These are phyloP conservation scores for Chitala chitala DNA, from an alignment of 2,113 vertebrate species.

Conservation along the genomic window DNA sequence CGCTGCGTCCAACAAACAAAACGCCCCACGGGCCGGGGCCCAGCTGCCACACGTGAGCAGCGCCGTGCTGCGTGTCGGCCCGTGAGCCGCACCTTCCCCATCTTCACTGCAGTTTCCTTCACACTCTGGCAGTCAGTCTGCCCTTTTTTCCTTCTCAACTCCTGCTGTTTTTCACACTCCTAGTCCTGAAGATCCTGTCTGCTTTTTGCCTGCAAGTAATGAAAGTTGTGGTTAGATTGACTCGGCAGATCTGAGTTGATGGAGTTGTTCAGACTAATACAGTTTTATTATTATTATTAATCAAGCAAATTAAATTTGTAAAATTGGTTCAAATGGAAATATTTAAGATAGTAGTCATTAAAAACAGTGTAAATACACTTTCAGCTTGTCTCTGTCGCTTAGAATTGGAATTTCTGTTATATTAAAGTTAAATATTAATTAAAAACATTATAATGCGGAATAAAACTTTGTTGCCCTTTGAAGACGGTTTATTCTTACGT, in stretches of 20 bases:
- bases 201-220: neutral
- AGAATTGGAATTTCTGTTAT: too few species aligned
- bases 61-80: neutral
- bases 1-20: neutral
- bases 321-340: too few species aligned
- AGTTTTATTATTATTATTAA: too few species aligned
- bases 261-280: too few species aligned
- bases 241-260: neutral
- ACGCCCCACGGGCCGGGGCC: constrained; percentile 12
- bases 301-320: too few species aligned
- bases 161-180: neutral
- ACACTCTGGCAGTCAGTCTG: neutral
- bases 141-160: neutral
- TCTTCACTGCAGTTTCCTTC: neutral
- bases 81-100: neutral
- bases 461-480: too few species aligned
- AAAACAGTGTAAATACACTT: too few species aligned
- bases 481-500: too few species aligned
- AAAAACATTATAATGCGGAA: too few species aligned
- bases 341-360: too few species aligned
- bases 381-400: too few species aligned
- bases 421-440: too few species aligned
- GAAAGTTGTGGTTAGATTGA: neutral
- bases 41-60: neutral
- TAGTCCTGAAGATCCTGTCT: neutral